Base-by-base conservation (phyloP, 2,113 vertebrate genomes). In the Tauraco erythrolophus region DNA sequence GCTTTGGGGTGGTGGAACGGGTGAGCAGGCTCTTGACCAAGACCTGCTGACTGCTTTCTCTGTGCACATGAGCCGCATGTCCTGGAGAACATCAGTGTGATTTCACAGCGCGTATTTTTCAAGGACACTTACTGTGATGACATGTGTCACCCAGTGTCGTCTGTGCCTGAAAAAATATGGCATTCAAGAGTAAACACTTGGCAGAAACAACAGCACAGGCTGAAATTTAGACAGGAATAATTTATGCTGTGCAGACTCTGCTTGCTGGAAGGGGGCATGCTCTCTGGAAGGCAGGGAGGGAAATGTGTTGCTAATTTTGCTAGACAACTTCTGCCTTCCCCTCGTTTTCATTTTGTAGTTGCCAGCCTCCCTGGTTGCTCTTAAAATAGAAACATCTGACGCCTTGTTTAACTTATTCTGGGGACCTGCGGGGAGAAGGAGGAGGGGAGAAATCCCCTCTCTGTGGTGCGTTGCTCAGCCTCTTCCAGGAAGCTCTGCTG, bases 301-400 rank as follows among this genome's bases (percentile, higher is more conserved):
- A 96, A 96, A 96, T 23, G 56, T 74, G 89, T 93, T 94, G 80
- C 92, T 96, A 96, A 98, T 96, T 95, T 98, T 96, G 90, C 83
- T 78, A 81, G 92, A 91, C 48, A 82, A 72, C 91, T 91, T 94
- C 90, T 96, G 95, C 75, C 89, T 77, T 88, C 51, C 79, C 33
- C 62, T 95, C 62, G 33, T 84, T 96, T 96, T 85, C 92, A 61
- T 97, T 96, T 94, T 92, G 37, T 60, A 94, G 65, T 83, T 92
- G 92, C 97, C 94, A 98, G 88, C 87, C 91, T 97, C 89, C 78
- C 93, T 86, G 51, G 91, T 88, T 91, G 76, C 77, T 95, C 95
- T 91, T 71, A 89, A 94, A 97, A 97, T 91, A 96, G 96, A 88
- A 94, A 35, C 86, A 88, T 86, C 80, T 94, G 91, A 92, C 1